phyloP scores from a whole-genome alignment of 2,113 vertebrate genomes.

The Xyrauchen texanus region DNA sequence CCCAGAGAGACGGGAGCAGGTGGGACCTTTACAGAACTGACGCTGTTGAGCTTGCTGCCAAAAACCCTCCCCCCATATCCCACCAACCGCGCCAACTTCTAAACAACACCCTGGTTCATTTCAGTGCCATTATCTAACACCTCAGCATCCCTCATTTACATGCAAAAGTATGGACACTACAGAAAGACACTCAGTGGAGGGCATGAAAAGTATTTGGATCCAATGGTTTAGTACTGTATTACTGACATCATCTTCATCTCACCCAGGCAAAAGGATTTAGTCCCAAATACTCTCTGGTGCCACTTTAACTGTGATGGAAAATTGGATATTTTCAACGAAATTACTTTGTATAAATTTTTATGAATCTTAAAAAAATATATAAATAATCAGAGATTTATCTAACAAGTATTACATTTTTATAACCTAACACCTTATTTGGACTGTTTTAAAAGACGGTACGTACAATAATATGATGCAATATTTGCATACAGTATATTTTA shows the following conservation, averaged over 20 bases:
- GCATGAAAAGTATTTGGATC: background rate
- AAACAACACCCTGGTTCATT: background rate
- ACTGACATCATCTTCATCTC: conserved; percentile 30
- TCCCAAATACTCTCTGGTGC: conserved; percentile 16
- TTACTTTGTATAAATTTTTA: conserved; percentile 14
- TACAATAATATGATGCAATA: conserved; percentile 71
- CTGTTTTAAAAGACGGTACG: conserved; percentile 47
- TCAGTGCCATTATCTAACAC: conserved; percentile 67
- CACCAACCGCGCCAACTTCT: conserved; percentile 13
- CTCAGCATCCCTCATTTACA: conserved; percentile 56
- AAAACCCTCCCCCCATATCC: conserved; percentile 55
- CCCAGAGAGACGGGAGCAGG: conserved; percentile 80
- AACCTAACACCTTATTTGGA: conserved; percentile 33
- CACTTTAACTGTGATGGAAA: conserved; percentile 33
- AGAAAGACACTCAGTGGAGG: background rate
- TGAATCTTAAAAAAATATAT: conserved; percentile 11
- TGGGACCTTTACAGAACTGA: conserved; percentile 85
- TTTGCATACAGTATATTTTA: conserved; percentile 66
- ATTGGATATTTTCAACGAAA: background rate
- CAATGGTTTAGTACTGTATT: background rate
- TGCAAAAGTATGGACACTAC: conserved; percentile 42
- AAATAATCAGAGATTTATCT: conserved; percentile 36
- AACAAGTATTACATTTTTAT: conserved; percentile 40
- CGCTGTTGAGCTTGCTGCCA: conserved; percentile 70
- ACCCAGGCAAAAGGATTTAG: conserved; percentile 59